Evolutionary conservation across 2,797 vertebrate genomes (phyloP).

Genomic region (Protonibea diacanthus): DNA sequence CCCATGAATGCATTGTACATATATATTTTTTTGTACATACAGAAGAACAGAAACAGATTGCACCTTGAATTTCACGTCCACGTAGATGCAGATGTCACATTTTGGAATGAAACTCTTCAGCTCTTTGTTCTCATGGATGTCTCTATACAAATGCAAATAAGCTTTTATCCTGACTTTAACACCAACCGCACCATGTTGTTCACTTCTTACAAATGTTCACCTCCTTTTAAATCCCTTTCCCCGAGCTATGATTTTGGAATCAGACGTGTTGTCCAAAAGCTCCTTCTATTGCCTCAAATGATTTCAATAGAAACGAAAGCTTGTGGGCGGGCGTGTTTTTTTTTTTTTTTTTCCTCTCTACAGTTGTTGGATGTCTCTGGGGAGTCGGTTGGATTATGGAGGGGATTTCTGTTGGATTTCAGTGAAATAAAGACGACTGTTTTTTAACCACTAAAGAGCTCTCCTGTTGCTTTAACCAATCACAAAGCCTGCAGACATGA

Average conservation of each 20-base stretch:
- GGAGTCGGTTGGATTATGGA: constrained; percentile 73
- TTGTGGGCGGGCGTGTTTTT: constrained; percentile 67
- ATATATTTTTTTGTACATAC: neutral
- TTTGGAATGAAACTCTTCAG: constrained; percentile 17
- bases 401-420: constrained; percentile 75
- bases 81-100: constrained; percentile 50
- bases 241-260: constrained; percentile 56
- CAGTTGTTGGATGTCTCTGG: constrained; percentile 66
- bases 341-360: constrained; percentile 11
- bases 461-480: constrained; percentile 75
- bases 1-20: neutral
- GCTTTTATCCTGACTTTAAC: constrained; percentile 28
- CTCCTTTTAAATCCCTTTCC: constrained; percentile 56
- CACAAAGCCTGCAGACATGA: constrained; percentile 36
- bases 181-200: constrained; percentile 13
- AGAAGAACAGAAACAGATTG: neutral
- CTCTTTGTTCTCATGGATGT: constrained; percentile 46
- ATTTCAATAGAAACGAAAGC: constrained; percentile 52
- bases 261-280: constrained; percentile 49
- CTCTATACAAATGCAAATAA: constrained; percentile 57
- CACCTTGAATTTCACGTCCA: constrained; percentile 26
- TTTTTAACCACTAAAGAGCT: constrained; percentile 19
- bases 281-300: constrained; percentile 41
- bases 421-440: constrained; percentile 60
- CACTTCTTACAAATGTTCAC: constrained; percentile 33